Evolutionary conservation across 2,113 vertebrate genomes (phyloP).

Genomic region (Tautogolabrus adspersus): DNA sequence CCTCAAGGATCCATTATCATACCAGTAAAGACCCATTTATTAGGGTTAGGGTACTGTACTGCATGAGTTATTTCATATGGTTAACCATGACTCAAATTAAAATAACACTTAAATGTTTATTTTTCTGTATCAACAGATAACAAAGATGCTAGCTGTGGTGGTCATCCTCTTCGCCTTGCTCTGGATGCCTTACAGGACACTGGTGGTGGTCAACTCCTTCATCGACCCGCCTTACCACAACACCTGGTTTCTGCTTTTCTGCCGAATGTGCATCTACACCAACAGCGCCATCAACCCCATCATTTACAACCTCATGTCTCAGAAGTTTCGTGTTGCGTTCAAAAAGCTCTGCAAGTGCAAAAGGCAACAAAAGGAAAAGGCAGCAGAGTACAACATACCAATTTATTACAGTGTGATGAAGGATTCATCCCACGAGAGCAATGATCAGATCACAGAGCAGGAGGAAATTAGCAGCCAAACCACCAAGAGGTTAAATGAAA

Average conservation of each 20-base stretch:
- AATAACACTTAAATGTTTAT: no score
- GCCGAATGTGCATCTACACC: conserved; percentile 87
- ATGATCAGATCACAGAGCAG: conserved; percentile 73
- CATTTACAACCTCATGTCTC: conserved; percentile 91
- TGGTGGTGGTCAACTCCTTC: conserved; percentile 91
- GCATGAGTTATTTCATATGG: no score
- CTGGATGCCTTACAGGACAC: conserved; percentile 88
- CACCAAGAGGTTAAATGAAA: conserved; percentile 52
- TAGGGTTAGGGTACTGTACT: no score
- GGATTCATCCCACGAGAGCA: conserved; percentile 81
- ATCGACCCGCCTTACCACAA: conserved; percentile 87
- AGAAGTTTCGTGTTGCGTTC: conserved; percentile 88
- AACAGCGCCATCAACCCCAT: conserved; percentile 91
- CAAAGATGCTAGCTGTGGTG: conserved; percentile 90
- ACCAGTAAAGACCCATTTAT: no score
- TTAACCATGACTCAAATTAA: no score
- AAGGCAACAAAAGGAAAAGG: conserved; percentile 59
- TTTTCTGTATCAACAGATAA: conserved; percentile 80
- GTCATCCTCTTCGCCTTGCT: conserved; percentile 88
- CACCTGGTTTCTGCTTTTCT: conserved; percentile 90
- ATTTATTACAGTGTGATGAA: conserved; percentile 84
- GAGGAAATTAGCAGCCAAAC: conserved; percentile 72
- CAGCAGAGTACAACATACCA: conserved; percentile 10
- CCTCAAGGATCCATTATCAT: no score
- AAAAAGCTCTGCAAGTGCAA: conserved; percentile 83